Base-by-base conservation (phyloP, 2,797 vertebrate genomes). In the Notamacropus eugenii region DNA sequence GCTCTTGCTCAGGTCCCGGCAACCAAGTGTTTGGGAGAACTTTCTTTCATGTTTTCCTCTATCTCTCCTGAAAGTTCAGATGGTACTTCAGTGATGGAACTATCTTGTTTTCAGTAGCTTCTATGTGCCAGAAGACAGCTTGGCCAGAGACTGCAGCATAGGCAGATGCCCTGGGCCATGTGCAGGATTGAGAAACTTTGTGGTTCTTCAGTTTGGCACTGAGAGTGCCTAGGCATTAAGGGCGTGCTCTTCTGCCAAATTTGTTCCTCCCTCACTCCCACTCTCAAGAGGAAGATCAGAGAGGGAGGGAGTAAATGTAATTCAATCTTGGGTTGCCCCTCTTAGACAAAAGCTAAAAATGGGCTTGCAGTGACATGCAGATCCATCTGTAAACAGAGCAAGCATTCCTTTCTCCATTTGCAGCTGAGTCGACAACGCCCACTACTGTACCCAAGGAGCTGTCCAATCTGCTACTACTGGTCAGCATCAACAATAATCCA, bases 261-360 rank as follows among this genome's bases (percentile, higher is more conserved):
- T 93, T 93, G 96, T 94, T 95, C 74, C 54, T 93, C 97, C 16
- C 95, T 91, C 16, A 96, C 96, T 97, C 95, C 95, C 96, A 93
- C 94, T 95, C 95, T 96, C 95, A 91, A 96, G 95, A 97, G 90
- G 95, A 91, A 93, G 97, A 95, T 93, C 95, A 93, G 28, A 27
- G 93, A 97, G 96, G 29, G 93, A 97, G 96, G 95, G 97, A 97
- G 95, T 95, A 95, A 91, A 97, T 97, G 92, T 97, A 98, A 98
- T 98, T 98, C 95, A 98, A 98, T 96, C 16, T 40, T 62, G 91
- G 93, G 95, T 96, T 74, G 93, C 82, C 95, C 95, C 95, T 96
- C 91, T 91, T 93, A 92, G 91, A 92, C 93, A 93, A 96, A 93
- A 95, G 95, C 96, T 96, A 96, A 96, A 97, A 97, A 96, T 12